Evolutionary conservation across 2,113 vertebrate genomes (phyloP).

Genomic region (Poicephalus gulielmi): DNA sequence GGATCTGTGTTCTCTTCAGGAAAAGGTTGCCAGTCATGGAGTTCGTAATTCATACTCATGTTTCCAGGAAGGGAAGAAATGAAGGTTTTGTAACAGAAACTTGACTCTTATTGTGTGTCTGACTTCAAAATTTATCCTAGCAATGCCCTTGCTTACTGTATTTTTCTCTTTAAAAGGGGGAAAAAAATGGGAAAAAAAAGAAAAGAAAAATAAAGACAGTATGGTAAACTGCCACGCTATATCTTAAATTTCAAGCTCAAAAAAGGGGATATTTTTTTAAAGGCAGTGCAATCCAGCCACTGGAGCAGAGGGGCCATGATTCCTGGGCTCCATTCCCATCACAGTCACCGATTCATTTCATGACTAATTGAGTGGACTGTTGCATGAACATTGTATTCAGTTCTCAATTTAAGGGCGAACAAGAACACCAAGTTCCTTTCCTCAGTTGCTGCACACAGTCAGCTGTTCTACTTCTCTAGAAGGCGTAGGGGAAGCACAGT

Average conservation of each 20-base stretch:
- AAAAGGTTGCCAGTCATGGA: not conserved
- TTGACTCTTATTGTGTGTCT: not conserved
- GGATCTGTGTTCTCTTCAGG: not conserved
- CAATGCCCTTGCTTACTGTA: not conserved
- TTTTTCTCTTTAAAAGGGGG: not conserved
- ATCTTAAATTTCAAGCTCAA: not conserved
- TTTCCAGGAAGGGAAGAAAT: slow-evolving; percentile 27
- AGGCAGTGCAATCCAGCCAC: not conserved
- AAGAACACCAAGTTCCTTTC: slow-evolving; percentile 52
- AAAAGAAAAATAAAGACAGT: not conserved
- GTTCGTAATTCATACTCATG: not conserved
- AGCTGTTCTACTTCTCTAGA: slow-evolving; percentile 9
- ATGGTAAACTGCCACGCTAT: not conserved
- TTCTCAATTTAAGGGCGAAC: slow-evolving; percentile 38
- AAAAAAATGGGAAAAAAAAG: fast-evolving
- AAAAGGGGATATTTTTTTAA: not conserved
- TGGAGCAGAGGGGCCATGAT: slow-evolving; percentile 1
- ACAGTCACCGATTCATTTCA: slow-evolving; percentile 3
- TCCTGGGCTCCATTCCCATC: slow-evolving; percentile 29
- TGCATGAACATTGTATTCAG: slow-evolving; percentile 53
- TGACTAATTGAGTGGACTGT: slow-evolving; percentile 52
- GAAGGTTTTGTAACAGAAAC: slow-evolving; percentile 22
- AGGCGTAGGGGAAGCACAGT: not conserved
- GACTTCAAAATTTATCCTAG: not conserved
- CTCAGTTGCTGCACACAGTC: not conserved